Base-by-base conservation (phyloP, 2,113 vertebrate genomes). In the Thalassarche chlororhynchos region DNA sequence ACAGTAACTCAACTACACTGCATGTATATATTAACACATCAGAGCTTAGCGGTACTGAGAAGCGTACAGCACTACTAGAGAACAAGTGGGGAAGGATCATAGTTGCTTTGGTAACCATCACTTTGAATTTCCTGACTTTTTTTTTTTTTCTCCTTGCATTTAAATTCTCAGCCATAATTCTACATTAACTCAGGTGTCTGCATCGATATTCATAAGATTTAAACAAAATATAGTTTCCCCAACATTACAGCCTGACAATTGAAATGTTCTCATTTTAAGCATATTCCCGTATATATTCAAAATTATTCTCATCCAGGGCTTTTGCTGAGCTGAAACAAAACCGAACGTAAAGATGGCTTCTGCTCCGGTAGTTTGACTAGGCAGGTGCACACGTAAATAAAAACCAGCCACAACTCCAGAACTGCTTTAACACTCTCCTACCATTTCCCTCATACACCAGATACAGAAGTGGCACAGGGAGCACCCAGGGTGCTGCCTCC, bases 71-170 rank as follows among this genome's bases (percentile, higher is more conserved):
- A 68, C 47, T 49, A 32, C 52, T 47, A 13, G 17, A 91, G 57
- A 9, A 52, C 28, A 76, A 92, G 23, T 24, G 8, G 21, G 14
- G 58, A 90, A 83, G 77, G 85, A 80, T 89, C 77, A n/a, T 31
- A 87, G 92, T 91, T 96, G 86, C 95, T 97, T 89, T 93, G 82
- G 97, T 93, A 97, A 97, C 89, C 87, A 74, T 29, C 52, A 61
- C 64, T 94, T 74, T 17, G 60, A 75, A 64, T 69, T 87, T 87
- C 42, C 65, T 47, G 40, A n/a, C 21, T 46, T 46, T 19, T 16
- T 42, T 79, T 32, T 77, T 42, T 57, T 21, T 34, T 10, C 12
- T 84, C 12, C 78, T 82, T 69, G 20, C 34, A 74, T 66, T 95
- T 60, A 70, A 58, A 89, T 95, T 70, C 34, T 47, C 60, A 69